Conservation (phyloP, 2,113 vertebrate species). For the Elaphurus davidianus region DNA sequence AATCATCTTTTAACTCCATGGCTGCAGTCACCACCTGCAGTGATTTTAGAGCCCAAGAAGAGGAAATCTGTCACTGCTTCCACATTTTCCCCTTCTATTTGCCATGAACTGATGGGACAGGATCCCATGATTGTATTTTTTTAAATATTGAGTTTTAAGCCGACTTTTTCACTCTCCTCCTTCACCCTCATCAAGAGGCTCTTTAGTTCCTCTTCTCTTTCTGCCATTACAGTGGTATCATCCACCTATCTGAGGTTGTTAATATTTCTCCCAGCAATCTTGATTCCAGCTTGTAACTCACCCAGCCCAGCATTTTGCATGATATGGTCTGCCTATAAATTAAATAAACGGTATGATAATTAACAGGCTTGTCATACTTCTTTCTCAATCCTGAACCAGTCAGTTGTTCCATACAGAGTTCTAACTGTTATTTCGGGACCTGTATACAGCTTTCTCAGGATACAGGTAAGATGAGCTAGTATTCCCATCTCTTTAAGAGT, state of each 20-base stretch:
- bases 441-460: neutral
- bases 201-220: neutral
- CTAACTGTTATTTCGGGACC: neutral
- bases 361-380: neutral
- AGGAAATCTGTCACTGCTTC: neutral
- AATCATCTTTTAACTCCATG: neutral
- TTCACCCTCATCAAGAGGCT: neutral
- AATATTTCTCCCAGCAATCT: neutral
- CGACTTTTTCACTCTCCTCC: neutral
- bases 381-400: neutral
- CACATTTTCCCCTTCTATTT: neutral
- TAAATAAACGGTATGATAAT: neutral
- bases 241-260: neutral
- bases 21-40: neutral
- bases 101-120: neutral
- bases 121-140: neutral
- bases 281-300: neutral
- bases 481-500: neutral
- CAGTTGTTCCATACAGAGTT: neutral
- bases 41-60: neutral
- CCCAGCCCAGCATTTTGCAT: neutral
- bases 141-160: neutral
- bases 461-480: neutral
- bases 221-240: neutral
- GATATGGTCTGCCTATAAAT: neutral